These are phyloP conservation scores for Myrmecobius fasciatus DNA, from an alignment of 2,113 vertebrate species.

Conservation along the genomic window DNA sequence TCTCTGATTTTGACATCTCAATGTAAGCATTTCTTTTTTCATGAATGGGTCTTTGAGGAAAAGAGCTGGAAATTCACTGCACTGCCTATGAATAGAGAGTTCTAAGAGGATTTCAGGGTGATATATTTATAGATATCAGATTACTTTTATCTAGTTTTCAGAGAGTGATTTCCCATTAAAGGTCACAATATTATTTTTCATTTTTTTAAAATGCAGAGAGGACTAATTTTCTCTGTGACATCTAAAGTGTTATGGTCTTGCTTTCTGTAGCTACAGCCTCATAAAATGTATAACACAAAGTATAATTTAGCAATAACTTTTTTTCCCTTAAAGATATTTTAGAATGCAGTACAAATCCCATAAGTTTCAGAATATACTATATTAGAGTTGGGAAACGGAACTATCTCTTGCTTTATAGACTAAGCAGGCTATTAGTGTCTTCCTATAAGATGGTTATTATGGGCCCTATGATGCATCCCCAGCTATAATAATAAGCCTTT, in stretches of 20 bases:
- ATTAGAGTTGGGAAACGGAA: background rate
- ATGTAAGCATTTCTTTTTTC: background rate
- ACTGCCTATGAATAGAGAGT: background rate
- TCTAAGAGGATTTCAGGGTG: conserved; percentile 26
- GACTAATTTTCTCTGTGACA: conserved; percentile 48
- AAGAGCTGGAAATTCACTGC: background rate
- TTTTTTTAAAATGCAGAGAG: background rate
- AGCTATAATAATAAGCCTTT: background rate
- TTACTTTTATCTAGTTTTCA: conserved; percentile 44
- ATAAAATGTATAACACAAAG: conserved; percentile 4
- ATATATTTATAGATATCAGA: background rate
- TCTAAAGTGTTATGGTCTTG: conserved; percentile 19
- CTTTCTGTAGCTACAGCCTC: conserved; percentile 23
- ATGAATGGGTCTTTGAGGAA: background rate
- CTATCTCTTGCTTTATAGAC: background rate
- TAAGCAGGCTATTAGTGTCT: background rate
- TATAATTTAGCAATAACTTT: conserved; percentile 26
- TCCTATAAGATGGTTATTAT: background rate
- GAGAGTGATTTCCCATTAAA: conserved; percentile 25
- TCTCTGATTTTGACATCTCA: conserved; percentile 60
- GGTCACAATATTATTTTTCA: background rate
- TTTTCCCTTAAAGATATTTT: conserved; percentile 12
- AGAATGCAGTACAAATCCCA: conserved; percentile 15
- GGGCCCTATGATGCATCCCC: background rate
- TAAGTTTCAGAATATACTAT: conserved; percentile 22